These are phyloP conservation scores for Microtus pennsylvanicus DNA, from an alignment of 2,113 vertebrate genomes.

Conservation along the genomic window DNA sequence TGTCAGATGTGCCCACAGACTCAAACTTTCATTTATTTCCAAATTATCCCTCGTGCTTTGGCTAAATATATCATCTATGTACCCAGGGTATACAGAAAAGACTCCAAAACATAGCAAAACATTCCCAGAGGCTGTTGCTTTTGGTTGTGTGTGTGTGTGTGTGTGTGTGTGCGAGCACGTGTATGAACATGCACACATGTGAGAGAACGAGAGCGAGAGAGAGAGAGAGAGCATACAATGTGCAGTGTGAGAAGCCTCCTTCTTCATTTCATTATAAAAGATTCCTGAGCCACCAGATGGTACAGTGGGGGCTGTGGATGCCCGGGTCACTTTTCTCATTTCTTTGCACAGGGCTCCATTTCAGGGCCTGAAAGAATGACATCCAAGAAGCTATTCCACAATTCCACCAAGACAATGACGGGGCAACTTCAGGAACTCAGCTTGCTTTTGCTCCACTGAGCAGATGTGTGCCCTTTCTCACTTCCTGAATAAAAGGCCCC, in stretches of 20 bases:
- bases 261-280: constrained; percentile 75
- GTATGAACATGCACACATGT: too few relatives aligned
- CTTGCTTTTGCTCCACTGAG: fast-evolving
- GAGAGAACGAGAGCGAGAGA: fast-evolving
- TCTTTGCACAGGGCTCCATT: constrained; percentile 54
- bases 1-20: neutral
- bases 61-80: neutral
- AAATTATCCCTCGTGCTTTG: neutral
- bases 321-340: neutral
- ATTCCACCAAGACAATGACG: neutral
- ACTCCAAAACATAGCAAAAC: neutral
- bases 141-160: neutral
- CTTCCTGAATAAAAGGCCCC: neutral
- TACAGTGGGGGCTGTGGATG: constrained; percentile 12
- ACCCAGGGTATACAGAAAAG: neutral
- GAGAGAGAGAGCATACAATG: neutral
- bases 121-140: neutral
- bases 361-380: constrained; percentile 38
- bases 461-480: neutral
- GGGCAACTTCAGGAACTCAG: fast-evolving
- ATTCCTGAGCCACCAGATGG: constrained; percentile 79
- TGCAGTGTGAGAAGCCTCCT: neutral
- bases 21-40: neutral
- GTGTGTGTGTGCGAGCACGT: neutral
- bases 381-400: constrained; percentile 7